Evolutionary conservation across 2,888 invertebrate genomes (phyloP).

Genomic region (Drosophila buzzatii): DNA sequence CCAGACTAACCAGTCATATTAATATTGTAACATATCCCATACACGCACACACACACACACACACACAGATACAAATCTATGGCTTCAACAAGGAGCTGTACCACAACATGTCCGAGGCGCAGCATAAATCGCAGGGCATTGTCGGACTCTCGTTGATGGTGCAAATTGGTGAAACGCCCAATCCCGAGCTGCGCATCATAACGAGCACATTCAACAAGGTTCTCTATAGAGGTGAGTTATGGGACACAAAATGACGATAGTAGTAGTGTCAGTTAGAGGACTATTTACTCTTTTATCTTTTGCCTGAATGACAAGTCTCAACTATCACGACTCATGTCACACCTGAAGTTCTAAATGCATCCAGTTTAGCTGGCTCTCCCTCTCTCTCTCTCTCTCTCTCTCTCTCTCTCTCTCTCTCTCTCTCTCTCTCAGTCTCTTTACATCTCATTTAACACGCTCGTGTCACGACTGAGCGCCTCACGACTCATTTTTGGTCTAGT

Average conservation of each 20-base stretch:
- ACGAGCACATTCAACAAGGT: constrained; percentile 95
- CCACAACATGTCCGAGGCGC: constrained; percentile 98
- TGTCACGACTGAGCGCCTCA: neutral
- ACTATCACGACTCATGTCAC: too few relatives aligned
- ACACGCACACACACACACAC: neutral
- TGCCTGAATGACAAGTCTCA: neutral
- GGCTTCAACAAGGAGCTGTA: constrained; percentile 99
- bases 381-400: too few relatives aligned
- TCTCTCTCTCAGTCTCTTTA: neutral
- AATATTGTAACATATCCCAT: constrained; percentile 21
- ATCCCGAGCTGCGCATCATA: constrained; percentile 93
- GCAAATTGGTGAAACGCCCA: constrained; percentile 94
- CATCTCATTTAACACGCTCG: neutral
- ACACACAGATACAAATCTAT: constrained; percentile 95
- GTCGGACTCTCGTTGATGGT: constrained; percentile 98
- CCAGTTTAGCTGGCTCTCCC: too few relatives aligned
- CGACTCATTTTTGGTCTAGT: too few relatives aligned
- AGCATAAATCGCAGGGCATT: constrained; percentile 98
- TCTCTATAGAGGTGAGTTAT: constrained; percentile 91
- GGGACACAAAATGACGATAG: neutral
- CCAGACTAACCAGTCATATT: constrained; percentile 18
- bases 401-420: neutral
- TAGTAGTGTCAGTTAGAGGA: neutral
- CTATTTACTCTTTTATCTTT: neutral
- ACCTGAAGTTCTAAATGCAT: too few relatives aligned